phyloP scores from a whole-genome alignment of 92 coral and sea anemone species.

The Pocillopora meandrina region DNA sequence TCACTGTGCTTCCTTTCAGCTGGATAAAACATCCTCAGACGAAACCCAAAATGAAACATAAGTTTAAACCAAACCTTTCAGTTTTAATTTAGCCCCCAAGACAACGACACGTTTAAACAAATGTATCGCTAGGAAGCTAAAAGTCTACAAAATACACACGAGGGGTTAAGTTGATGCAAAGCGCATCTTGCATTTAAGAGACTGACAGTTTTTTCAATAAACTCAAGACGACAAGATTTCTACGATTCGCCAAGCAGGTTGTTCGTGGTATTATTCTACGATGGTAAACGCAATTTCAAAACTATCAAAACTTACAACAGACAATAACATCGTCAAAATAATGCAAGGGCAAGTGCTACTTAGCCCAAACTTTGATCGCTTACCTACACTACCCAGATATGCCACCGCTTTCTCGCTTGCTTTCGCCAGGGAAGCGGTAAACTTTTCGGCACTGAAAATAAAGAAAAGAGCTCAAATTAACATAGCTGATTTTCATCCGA shows the following conservation, averaged over 20 bases:
- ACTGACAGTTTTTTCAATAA: too few species aligned
- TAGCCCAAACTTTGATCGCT: slow-evolving; percentile 21
- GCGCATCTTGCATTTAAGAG: too few species aligned
- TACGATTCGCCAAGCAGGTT: too few species aligned
- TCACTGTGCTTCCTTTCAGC: background rate
- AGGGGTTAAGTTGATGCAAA: too few species aligned
- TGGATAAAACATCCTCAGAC: background rate
- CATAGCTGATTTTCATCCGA: background rate
- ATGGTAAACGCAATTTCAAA: background rate
- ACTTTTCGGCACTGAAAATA: slow-evolving; percentile 31
- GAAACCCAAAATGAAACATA: background rate
- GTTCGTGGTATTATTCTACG: background rate
- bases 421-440: slow-evolving; percentile 20
- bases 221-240: too few species aligned
- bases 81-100: too few species aligned
- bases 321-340: slow-evolving; percentile 11
- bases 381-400: slow-evolving; percentile 78
- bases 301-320: background rate
- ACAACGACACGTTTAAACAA: too few species aligned
- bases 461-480: background rate
- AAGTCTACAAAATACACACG: too few species aligned
- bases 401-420: slow-evolving; percentile 81
- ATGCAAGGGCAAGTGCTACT: background rate
- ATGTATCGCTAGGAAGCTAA: too few species aligned
- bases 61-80: too few species aligned